These are phyloP conservation scores for Leptobrachium leishanense DNA, from an alignment of 2,113 vertebrate genomes.

Conservation along the genomic window DNA sequence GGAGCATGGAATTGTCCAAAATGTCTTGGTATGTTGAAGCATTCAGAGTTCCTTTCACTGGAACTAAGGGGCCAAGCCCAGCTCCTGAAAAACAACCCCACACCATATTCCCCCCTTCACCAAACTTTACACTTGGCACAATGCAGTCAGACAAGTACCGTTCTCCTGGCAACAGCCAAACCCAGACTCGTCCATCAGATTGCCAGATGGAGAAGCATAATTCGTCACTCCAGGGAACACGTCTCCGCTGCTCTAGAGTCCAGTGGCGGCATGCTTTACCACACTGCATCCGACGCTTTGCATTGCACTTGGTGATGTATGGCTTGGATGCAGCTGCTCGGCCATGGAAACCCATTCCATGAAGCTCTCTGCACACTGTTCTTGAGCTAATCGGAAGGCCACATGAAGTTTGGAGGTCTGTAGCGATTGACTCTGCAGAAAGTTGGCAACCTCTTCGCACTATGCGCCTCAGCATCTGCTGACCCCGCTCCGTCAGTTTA, in stretches of 20 bases:
- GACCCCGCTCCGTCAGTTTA: too few relatives aligned
- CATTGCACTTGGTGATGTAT: neutral
- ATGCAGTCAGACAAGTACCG: neutral
- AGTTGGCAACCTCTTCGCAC: neutral
- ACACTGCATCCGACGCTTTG: neutral
- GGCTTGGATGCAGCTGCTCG: neutral
- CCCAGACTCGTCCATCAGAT: neutral
- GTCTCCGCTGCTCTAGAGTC: neutral
- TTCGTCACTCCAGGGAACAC: neutral
- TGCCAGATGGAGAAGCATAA: neutral
- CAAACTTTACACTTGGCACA: neutral
- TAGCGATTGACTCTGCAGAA: neutral
- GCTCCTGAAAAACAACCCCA: too few relatives aligned
- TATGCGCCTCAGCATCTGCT: too few relatives aligned
- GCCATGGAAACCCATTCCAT: slow-evolving; percentile 5
- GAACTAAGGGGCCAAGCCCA: too few relatives aligned
- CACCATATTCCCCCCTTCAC: neutral
- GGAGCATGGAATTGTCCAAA: too few relatives aligned
- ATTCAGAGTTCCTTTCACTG: too few relatives aligned
- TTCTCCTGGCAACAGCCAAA: neutral
- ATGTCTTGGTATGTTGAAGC: too few relatives aligned
- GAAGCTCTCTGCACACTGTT: neutral
- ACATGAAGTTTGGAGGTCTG: too few relatives aligned
- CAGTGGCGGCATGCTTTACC: neutral
- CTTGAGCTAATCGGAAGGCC: too few relatives aligned